Conservation (phyloP, 1,140 invertebrate genomes). For the Zaprionus kolodkinae region DNA sequence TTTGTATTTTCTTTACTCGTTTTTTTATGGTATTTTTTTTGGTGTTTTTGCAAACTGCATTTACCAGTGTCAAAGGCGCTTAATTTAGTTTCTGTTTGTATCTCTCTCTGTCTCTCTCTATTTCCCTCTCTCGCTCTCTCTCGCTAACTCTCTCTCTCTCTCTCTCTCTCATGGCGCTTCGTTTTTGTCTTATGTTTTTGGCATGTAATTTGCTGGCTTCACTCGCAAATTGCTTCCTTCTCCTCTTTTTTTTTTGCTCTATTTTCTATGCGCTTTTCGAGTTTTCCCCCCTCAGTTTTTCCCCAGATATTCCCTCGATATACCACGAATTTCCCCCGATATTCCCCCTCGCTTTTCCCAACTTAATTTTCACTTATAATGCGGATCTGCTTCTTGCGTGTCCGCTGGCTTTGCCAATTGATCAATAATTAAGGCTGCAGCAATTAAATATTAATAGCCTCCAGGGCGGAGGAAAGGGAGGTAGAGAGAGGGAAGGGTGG, state of each 20-base stretch:
- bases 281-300: slow-evolving; percentile 12
- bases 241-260: slow-evolving; percentile 21
- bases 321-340: too few relatives aligned
- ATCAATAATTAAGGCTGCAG: slow-evolving; percentile 72
- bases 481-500: background rate
- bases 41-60: slow-evolving; percentile 66
- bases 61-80: slow-evolving; percentile 78
- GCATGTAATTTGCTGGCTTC: slow-evolving; percentile 74
- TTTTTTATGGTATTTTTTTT: slow-evolving; percentile 32
- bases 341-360: too few relatives aligned
- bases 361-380: slow-evolving; percentile 40
- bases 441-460: slow-evolving; percentile 77
- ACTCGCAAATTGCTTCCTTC: slow-evolving; percentile 69
- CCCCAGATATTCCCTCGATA: background rate
- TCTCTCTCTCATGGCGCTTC: slow-evolving; percentile 9
- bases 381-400: slow-evolving; percentile 41
- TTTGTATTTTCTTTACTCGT: background rate
- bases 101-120: slow-evolving; percentile 2
- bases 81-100: slow-evolving; percentile 67
- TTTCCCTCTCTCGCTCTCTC: background rate
- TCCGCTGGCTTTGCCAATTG: slow-evolving; percentile 47
- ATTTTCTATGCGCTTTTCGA: too few relatives aligned
- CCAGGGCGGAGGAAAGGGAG: background rate
- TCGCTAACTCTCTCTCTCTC: background rate
- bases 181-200: slow-evolving; percentile 72